These are phyloP conservation scores for Xanthia togata DNA, from an alignment of 2,888 invertebrate genomes.

Conservation along the genomic window DNA sequence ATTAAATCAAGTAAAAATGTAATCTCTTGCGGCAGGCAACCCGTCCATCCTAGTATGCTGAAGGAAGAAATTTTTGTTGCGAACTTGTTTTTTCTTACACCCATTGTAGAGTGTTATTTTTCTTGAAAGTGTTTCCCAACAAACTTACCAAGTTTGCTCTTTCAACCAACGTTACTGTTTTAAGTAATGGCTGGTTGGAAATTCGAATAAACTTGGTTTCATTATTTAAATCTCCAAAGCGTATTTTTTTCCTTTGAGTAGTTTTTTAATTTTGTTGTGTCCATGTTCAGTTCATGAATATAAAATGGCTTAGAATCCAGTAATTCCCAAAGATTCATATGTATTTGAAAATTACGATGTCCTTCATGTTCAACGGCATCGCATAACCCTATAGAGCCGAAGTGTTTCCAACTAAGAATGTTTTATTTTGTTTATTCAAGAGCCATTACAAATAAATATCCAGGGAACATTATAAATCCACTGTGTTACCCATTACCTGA, in stretches of 20 bases:
- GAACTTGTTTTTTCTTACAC: conserved; percentile 50
- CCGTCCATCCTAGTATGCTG: conserved; percentile 28
- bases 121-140: conserved; percentile 44
- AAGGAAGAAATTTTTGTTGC: conserved; percentile 34
- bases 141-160: conserved; percentile 46
- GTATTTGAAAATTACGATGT: not conserved
- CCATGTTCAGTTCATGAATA: not conserved
- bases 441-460: not conserved
- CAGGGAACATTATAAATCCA: not conserved
- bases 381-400: too few relatives aligned
- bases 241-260: not conserved
- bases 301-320: not conserved
- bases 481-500: conserved; percentile 15
- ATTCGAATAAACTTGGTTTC: conserved; percentile 21
- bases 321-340: not conserved
- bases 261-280: not conserved
- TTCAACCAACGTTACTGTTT: conserved; percentile 35
- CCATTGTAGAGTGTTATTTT: conserved; percentile 53
- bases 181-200: conserved; percentile 29
- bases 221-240: conserved; percentile 8
- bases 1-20: conserved; percentile 61
- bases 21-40: conserved; percentile 51
- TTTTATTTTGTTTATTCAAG: not conserved
- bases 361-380: not conserved
- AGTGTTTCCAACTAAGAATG: not conserved